Conservation (phyloP, 2,888 invertebrate species). For the Oxytorus armatus region DNA sequence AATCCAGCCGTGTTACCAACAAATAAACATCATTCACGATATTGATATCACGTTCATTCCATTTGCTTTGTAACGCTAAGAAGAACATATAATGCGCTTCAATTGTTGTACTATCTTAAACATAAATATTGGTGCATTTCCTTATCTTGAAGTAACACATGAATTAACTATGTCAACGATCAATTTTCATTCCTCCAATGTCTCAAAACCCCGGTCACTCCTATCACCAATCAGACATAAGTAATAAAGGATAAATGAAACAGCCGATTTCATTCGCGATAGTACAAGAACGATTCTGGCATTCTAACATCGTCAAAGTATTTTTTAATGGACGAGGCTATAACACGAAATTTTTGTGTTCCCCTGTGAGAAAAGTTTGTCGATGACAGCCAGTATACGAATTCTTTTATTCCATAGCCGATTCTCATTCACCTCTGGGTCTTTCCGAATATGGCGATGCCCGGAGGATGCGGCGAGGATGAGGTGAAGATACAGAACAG, state of each 20-base stretch:
- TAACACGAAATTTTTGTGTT: background rate
- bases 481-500: constrained; percentile 14
- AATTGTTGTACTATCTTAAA: background rate
- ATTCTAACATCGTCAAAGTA: no score
- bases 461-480: constrained; percentile 33
- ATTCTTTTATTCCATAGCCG: constrained; percentile 10
- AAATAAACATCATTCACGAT: background rate
- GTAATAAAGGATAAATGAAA: no score
- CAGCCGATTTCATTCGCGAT: no score
- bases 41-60: background rate
- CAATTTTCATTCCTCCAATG: no score
- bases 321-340: background rate
- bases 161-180: no score
- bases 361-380: constrained; percentile 5
- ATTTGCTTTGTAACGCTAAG: background rate
- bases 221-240: no score
- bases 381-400: constrained; percentile 31
- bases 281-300: no score
- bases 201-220: no score
- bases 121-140: no score
- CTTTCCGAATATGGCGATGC: constrained; percentile 17
- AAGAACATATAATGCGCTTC: background rate
- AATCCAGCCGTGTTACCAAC: constrained; percentile 5
- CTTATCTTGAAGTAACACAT: no score
- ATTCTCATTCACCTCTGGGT: constrained; percentile 25